Evolutionary conservation across 2,797 vertebrate species (phyloP).

Genomic region (Falco naumanni): DNA sequence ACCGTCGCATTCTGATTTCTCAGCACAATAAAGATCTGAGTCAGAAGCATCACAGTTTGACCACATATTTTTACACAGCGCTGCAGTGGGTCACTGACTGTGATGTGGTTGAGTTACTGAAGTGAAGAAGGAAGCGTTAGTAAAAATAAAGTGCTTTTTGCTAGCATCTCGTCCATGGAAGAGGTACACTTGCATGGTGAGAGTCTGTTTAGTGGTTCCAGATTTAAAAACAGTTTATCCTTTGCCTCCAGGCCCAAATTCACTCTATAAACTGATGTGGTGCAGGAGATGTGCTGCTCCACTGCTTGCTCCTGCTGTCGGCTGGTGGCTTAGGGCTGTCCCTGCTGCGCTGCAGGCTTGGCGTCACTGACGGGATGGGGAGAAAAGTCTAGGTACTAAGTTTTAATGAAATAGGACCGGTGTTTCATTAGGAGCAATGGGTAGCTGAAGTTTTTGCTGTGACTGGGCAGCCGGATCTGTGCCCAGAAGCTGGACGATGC

Average conservation of each 20-base stretch:
- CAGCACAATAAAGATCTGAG: neutral
- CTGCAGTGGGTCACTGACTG: neutral
- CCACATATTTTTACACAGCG: neutral
- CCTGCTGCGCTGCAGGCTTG: rapidly evolving
- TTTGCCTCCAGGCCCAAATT: neutral
- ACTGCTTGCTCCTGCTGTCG: neutral
- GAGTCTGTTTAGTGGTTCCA: neutral
- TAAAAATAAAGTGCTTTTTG: constrained; percentile 5
- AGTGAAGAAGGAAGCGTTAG: neutral
- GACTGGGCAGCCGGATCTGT: neutral
- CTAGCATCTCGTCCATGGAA: rapidly evolving
- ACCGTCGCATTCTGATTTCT: neutral
- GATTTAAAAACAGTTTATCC: neutral
- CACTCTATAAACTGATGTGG: neutral
- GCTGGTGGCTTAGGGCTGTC: neutral
- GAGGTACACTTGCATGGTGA: neutral
- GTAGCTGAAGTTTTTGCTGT: neutral
- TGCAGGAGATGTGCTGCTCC: neutral
- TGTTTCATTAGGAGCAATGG: neutral
- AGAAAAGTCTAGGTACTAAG: rapidly evolving
- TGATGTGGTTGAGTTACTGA: constrained; percentile 11
- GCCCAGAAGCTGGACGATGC: neutral
- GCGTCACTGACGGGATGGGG: neutral
- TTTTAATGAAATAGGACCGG: neutral
- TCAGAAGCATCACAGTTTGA: neutral